Evolutionary conservation across 2,888 invertebrate species (phyloP).

Genomic region (Acrobasis repandana): DNA sequence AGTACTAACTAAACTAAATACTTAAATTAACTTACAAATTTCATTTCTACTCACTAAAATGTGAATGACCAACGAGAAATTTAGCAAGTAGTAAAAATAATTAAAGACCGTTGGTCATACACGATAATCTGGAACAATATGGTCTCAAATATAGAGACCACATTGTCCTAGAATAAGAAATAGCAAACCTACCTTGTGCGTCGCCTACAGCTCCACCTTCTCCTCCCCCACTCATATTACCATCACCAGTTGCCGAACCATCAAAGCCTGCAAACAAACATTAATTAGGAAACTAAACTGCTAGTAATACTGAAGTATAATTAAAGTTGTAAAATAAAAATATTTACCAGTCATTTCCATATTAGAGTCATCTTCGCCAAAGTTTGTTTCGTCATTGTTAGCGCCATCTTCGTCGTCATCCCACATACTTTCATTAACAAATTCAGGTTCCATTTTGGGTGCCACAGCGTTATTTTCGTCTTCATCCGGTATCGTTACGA

Average conservation of each 20-base stretch:
- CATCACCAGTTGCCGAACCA: slow-evolving; percentile 77
- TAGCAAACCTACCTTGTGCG: slow-evolving; percentile 81
- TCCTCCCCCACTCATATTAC: slow-evolving; percentile 75
- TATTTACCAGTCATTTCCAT: slow-evolving; percentile 83
- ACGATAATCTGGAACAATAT: slow-evolving; percentile 32
- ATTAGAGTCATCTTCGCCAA: slow-evolving; percentile 86
- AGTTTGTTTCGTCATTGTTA: slow-evolving; percentile 84
- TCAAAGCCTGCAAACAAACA: slow-evolving; percentile 65
- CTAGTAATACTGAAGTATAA: not conserved
- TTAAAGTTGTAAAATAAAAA: not conserved
- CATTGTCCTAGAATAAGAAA: slow-evolving; percentile 39
- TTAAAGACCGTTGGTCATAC: slow-evolving; percentile 34
- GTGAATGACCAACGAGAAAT: slow-evolving; percentile 38
- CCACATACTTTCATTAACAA: slow-evolving; percentile 84
- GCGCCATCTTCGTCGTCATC: slow-evolving; percentile 84
- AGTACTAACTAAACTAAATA: slow-evolving; percentile 28
- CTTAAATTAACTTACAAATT: slow-evolving; percentile 67
- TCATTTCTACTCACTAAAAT: slow-evolving; percentile 60
- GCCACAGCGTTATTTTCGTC: slow-evolving; percentile 83
- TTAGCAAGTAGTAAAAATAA: slow-evolving; percentile 2
- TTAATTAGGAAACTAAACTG: not conserved
- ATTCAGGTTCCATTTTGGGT: slow-evolving; percentile 87
- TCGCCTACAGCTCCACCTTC: slow-evolving; percentile 82
- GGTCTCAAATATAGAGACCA: slow-evolving; percentile 32
- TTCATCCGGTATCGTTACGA: slow-evolving; percentile 79